Base-by-base conservation (phyloP, 2,888 invertebrate species). In the Archaeoteleia sp. region DNA sequence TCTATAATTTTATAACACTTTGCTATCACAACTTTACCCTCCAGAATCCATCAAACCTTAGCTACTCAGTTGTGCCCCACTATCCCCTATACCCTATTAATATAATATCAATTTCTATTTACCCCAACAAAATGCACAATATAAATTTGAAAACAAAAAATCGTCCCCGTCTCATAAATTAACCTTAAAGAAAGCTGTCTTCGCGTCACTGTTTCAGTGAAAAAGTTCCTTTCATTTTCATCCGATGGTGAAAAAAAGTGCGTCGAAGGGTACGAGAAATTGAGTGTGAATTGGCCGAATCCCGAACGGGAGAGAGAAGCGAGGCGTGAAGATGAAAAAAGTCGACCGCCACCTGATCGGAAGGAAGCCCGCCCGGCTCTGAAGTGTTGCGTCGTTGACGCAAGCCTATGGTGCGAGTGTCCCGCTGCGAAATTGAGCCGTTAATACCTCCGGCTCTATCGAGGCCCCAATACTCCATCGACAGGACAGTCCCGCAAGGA, bases 361-460 rank as follows among this genome's bases (percentile, higher is more conserved):
- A 60, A 63, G 68, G 63, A 68, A 68, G 60, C 51, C n/a, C 14
- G 7, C 14, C 13, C 43, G 46, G 17, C 54, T 62, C 40, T 60
- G 34, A 40, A 62, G 48, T 43, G 67, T 30, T 67, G 60, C 61
- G 45, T 45, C 61, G 60, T 46, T 57, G 60, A 48, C 54, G 58
- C 51, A 42, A 46, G 12, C 48, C 62, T 58, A 60, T 39, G 40
- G 40, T 70, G 73, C 67, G 48, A 45, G 37, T 62, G 65, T 67
- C 71, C 70, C 69, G 39, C 58, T 79, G 81, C 82, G 82, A 82
- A 83, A 82, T 83, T 82, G 83, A 83, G 82, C 82, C 78, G 82
- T 83, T 82, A 82, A 79, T 79, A 76, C 79, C 74, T 35, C 48
- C 51, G 57, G 54, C 55, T 61, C 55, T 48, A 54, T 61, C 49